Conservation (phyloP, 2,797 vertebrate genomes). For the Clarias laeviceps region DNA sequence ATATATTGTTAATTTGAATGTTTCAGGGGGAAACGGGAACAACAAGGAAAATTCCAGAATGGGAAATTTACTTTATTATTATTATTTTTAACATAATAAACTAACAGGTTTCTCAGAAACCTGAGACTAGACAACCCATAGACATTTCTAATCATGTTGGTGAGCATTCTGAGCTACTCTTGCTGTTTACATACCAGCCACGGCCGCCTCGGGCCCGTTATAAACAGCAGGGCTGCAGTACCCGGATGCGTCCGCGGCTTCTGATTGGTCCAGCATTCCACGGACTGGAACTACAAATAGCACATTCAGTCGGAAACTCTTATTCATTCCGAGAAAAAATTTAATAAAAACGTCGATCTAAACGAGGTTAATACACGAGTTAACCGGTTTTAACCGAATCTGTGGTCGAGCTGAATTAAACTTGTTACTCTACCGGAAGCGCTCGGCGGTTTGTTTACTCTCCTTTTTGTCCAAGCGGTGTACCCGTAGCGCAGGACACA, state of each 20-base stretch:
- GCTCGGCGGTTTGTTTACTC: neutral
- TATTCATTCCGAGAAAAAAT: neutral
- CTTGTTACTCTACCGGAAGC: neutral
- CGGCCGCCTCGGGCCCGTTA: neutral
- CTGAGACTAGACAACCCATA: neutral
- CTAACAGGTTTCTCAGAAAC: neutral
- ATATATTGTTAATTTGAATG: too few relatives aligned
- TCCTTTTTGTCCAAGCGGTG: constrained; percentile 3
- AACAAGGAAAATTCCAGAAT: too few relatives aligned
- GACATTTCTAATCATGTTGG: too few relatives aligned
- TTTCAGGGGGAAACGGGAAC: too few relatives aligned
- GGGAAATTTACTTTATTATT: too few relatives aligned
- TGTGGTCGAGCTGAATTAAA: neutral
- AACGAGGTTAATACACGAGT: neutral
- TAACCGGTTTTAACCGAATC: neutral
- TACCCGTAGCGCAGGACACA: constrained; percentile 5
- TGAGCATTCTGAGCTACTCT: neutral
- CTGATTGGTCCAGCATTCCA: neutral
- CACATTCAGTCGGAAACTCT: neutral
- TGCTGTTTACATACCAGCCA: neutral
- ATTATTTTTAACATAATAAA: neutral
- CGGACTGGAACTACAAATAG: neutral
- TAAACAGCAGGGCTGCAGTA: neutral
- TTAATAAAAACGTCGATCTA: too few relatives aligned
- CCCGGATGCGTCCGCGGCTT: constrained; percentile 4